Evolutionary conservation across 2,113 vertebrate genomes (phyloP), one percentile per base, ranked within the genome.

Genomic region (Burhinus oedicnemus): DNA sequence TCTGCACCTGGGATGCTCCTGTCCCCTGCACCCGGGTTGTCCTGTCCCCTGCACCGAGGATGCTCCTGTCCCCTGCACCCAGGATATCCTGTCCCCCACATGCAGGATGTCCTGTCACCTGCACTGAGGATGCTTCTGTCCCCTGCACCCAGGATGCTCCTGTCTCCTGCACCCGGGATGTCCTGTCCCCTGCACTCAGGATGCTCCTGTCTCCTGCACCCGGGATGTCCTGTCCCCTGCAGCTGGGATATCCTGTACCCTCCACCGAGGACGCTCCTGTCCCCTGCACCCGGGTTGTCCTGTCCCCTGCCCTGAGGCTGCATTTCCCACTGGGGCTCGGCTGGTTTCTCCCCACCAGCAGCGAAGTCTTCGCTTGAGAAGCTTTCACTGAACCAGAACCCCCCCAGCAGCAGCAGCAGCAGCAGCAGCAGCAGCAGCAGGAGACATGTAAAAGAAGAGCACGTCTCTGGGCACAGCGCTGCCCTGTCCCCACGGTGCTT

Each of bases 401-500:
- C 36, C 68, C 21, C 3, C 40, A 40, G 40, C 40, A 40, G 40
- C 40, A 3, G 8, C 26, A 11, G 32, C 13, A n/a, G 25, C 17
- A 16, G 44, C 40, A 40, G 40, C 40, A 40, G 40, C 40, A 3
- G 8, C 26, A 11, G 32, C 13, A n/a, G 25, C 17, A 16, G 44
- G 44, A 18, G 51, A 14, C 25, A 14, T 1, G 11, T 14, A 7
- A 25, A 51, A 51, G 30, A 51, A 23, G 9, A 51, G 54, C 54
- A 8, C 29, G 23, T n/a, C 55, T 7, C 45, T 19, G 36, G 45
- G 81, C 57, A 51, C 45, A n/a, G 15, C 15, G 34, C 34, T 4
- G 44, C 32, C 42, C 26, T 3, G 44, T 49, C 42, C 52, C 52
- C 15, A 2, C 2, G 2, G 8, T 0, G 0, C 16, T 2, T 13